Evolutionary conservation across 2,888 invertebrate species (phyloP).

Genomic region (Tipula confusa): DNA sequence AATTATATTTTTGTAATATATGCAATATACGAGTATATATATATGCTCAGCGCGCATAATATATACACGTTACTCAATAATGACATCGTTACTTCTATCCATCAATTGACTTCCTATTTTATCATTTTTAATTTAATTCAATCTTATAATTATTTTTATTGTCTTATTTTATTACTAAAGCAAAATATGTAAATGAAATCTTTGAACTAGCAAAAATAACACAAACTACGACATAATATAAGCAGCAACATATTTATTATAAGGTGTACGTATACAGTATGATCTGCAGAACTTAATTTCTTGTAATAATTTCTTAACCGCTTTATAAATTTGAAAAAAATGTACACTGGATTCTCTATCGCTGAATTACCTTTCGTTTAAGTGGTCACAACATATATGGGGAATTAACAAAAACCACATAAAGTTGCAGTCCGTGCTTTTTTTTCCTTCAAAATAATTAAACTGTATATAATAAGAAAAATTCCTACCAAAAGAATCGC

Average conservation of each 20-base stretch:
- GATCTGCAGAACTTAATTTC: too few relatives aligned
- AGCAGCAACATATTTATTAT: background rate
- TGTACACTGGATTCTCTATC: too few relatives aligned
- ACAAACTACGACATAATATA: background rate
- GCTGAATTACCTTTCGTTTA: too few relatives aligned
- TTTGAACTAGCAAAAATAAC: background rate
- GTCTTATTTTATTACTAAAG: background rate
- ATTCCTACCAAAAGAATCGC: too few relatives aligned
- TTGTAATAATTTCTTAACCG: too few relatives aligned
- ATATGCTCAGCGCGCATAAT: background rate
- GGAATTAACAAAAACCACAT: too few relatives aligned
- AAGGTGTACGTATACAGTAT: background rate
- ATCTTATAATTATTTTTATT: constrained; percentile 16
- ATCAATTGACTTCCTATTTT: constrained; percentile 25
- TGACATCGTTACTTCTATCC: background rate
- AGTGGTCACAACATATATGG: too few relatives aligned
- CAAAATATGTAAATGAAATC: constrained; percentile 7
- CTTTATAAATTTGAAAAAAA: too few relatives aligned
- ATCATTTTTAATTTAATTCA: background rate
- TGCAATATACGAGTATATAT: background rate
- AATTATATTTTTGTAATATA: too few relatives aligned
- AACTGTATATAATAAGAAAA: too few relatives aligned
- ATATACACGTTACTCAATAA: background rate
- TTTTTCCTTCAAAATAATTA: too few relatives aligned
- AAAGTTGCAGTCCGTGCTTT: too few relatives aligned